These are phyloP conservation scores for Luffia ferchaultella DNA, from an alignment of 2,888 invertebrate genomes.

Conservation along the genomic window DNA sequence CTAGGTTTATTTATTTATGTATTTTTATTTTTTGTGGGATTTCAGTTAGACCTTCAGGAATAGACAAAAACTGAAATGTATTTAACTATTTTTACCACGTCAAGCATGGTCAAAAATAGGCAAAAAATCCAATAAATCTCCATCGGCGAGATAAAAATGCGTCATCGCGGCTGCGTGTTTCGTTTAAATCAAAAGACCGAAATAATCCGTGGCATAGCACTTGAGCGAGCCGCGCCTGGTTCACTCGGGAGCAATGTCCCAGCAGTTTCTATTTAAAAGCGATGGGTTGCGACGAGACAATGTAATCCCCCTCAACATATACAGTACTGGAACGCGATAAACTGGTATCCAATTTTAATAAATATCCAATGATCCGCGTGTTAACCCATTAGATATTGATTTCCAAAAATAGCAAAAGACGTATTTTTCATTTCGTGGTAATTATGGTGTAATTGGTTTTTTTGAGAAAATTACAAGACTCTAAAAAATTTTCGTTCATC, in stretches of 20 bases:
- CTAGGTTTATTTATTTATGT: no score
- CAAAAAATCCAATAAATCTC: background rate
- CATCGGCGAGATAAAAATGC: background rate
- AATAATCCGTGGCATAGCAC: background rate
- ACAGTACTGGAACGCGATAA: slow-evolving; percentile 31
- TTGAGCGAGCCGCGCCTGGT: slow-evolving; percentile 18
- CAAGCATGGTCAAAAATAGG: background rate
- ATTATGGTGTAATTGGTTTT: no score
- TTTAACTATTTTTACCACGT: background rate
- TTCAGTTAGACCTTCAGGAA: no score
- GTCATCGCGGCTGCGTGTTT: background rate
- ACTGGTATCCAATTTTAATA: no score
- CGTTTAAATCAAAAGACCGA: background rate
- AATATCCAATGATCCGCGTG: no score
- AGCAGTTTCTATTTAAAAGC: slow-evolving; percentile 66
- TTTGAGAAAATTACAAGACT: no score
- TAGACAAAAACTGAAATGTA: background rate
- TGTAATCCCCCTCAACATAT: background rate
- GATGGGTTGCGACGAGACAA: slow-evolving; percentile 35
- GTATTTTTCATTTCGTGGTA: no score
- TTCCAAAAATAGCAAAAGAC: no score
- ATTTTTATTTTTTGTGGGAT: no score
- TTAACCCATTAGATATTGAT: no score
- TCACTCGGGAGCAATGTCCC: slow-evolving; percentile 57
- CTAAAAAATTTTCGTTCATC: no score